These are phyloP conservation scores for Cichladusa arquata DNA, from an alignment of 2,113 vertebrate species.

Conservation along the genomic window DNA sequence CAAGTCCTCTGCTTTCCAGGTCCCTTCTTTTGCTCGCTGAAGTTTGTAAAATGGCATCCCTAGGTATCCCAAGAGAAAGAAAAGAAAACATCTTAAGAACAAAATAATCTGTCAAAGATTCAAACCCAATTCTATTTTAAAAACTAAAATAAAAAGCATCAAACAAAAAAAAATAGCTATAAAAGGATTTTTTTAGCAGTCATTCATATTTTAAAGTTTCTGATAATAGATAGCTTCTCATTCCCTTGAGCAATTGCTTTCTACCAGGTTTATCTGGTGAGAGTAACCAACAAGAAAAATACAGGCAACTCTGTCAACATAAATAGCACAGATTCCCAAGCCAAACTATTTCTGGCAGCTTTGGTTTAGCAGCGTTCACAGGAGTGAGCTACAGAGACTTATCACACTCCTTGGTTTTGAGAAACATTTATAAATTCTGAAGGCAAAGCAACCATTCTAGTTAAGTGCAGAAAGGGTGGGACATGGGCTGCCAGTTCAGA, in stretches of 20 bases:
- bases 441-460: not conserved
- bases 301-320: not conserved
- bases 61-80: conserved; percentile 54
- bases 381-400: not conserved
- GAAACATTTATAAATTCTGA: not conserved
- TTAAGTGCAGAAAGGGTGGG: not conserved
- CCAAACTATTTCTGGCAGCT: not conserved
- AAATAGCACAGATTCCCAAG: not conserved
- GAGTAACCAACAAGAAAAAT: not conserved
- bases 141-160: not conserved
- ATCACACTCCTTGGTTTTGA: accelerated
- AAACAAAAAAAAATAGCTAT: not conserved
- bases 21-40: conserved; percentile 81
- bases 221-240: not conserved
- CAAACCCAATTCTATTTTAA: not conserved
- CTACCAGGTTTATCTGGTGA: not conserved
- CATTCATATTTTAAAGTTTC: not conserved
- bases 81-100: not conserved
- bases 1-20: conserved; percentile 74
- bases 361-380: not conserved
- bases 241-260: not conserved
- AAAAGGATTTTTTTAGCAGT: not conserved
- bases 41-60: conserved; percentile 80
- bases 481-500: not conserved
- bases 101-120: not conserved